A percentile compares a stretch with the other conserved stretches of the same genome.
Evolutionary conservation across 2,797 vertebrate genomes (phyloP).

Genomic region (Cyprinella venusta): DNA sequence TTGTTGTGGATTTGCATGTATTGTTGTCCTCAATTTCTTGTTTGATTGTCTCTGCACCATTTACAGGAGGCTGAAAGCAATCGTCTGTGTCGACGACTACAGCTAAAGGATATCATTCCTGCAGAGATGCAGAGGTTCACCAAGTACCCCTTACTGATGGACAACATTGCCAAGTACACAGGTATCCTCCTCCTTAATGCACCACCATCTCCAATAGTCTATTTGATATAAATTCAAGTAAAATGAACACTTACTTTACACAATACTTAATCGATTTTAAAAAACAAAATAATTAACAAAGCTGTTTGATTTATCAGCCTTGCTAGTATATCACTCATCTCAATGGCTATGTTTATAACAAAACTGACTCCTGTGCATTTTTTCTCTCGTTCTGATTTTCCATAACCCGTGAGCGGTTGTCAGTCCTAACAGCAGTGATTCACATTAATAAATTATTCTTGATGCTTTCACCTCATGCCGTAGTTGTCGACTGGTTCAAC

Average conservation of each 20-base stretch:
- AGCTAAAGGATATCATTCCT: constrained; percentile 98
- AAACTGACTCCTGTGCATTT: neutral
- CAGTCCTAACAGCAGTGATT: neutral
- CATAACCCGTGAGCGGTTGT: neutral
- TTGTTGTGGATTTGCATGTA: constrained; percentile 33
- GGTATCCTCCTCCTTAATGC: constrained; percentile 21
- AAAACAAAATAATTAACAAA: constrained; percentile 70
- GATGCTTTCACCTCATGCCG: neutral
- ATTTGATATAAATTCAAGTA: neutral
- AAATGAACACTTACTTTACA: neutral
- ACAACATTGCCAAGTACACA: constrained; percentile 74
- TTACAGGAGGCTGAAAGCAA: constrained; percentile 95
- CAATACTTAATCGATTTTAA: neutral
- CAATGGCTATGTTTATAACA: constrained; percentile 66
- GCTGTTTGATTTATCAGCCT: neutral
- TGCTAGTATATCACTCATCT: neutral
- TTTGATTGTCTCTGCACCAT: constrained; percentile 31
- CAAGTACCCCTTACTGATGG: constrained; percentile 83
- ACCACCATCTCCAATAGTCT: constrained; percentile 59
- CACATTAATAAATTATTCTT: neutral
- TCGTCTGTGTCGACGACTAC: constrained; percentile 90
- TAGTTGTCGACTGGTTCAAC: neutral
- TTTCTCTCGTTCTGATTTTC: neutral
- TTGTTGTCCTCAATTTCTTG: constrained; percentile 19
- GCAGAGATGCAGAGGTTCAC: constrained; percentile 96